Base-by-base conservation (phyloP, 2,888 invertebrate species). In the Noctuana brunneofusca region DNA sequence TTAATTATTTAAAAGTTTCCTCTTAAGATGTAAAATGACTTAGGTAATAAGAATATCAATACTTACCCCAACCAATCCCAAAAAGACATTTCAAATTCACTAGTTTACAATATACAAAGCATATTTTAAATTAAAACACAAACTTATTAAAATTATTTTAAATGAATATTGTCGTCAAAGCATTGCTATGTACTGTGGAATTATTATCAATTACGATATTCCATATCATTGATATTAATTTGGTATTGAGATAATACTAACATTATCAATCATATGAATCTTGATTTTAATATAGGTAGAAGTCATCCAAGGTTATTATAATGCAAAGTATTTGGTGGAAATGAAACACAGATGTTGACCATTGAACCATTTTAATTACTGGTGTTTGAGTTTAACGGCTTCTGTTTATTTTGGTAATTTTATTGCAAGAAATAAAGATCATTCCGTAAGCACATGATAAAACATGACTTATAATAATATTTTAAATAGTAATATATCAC, bases 1-100 rank as follows among this genome's bases (percentile, higher is more conserved):
- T n/a, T n/a, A n/a, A n/a, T n/a, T n/a, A n/a, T n/a, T n/a, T n/a
- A n/a, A n/a, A n/a, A n/a, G n/a, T n/a, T n/a, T n/a, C n/a, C n/a
- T n/a, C n/a, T n/a, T n/a, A 16, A 43, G 2, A 22, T 11, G 22
- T 22, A 18, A 24, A 6, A 27, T n/a, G 11, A 5, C 6, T 9
- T 27, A 1, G 8, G 14, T 9, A 50, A 50, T n/a, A 27, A 50
- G 38, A 35, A 14, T 57, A 38, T 3, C 12, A 38, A 58, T 68
- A 77, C 81, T 66, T 80, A 81, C 81, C 76, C 32, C 6, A 72
- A 66, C 46, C 74, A 71, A 41, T 63, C 52, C 55, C 78, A 71
- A 68, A 77, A 72, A 73, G 74, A 75, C 81, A 83, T 83, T 72
- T 69, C 69, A 66, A 68, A n/a, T 48, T 30, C 52, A 46, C 43